Evolutionary conservation across 2,888 invertebrate species (phyloP).

Genomic region (Kryphioiulus occultus): DNA sequence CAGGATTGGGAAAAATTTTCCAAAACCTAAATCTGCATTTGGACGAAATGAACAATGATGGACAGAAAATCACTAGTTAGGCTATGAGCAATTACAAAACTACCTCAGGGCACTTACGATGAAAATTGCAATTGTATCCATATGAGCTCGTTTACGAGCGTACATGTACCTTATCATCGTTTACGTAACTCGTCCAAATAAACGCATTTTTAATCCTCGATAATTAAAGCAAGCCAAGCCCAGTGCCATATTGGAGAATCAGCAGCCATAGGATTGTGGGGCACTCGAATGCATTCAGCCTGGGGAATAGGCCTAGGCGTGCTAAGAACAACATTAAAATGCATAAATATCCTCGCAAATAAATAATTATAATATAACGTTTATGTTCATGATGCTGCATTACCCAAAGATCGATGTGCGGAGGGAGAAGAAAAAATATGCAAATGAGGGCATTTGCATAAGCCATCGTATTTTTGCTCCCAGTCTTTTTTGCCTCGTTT

Average conservation of each 20-base stretch:
- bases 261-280: not conserved
- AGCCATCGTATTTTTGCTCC: constrained; percentile 33
- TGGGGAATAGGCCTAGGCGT: not conserved
- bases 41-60: no score
- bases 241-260: not conserved
- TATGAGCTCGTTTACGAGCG: not conserved
- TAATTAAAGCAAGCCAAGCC: not conserved
- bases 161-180: constrained; percentile 17
- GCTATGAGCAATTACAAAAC: not conserved
- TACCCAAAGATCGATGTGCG: constrained; percentile 40
- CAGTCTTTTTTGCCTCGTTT: constrained; percentile 11
- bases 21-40: no score
- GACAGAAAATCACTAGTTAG: no score
- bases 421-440: constrained; percentile 39
- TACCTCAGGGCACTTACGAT: not conserved
- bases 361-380: constrained; percentile 36
- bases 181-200: not conserved
- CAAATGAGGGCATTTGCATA: constrained; percentile 36
- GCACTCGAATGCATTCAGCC: not conserved
- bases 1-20: no score
- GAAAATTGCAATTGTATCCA: no score
- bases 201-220: constrained; percentile 16
- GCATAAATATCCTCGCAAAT: constrained; percentile 40
- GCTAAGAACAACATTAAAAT: constrained; percentile 38
- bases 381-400: constrained; percentile 40